phyloP scores from a whole-genome alignment of 2,797 vertebrate species.

The Ptychobarbus kaznakovi region DNA sequence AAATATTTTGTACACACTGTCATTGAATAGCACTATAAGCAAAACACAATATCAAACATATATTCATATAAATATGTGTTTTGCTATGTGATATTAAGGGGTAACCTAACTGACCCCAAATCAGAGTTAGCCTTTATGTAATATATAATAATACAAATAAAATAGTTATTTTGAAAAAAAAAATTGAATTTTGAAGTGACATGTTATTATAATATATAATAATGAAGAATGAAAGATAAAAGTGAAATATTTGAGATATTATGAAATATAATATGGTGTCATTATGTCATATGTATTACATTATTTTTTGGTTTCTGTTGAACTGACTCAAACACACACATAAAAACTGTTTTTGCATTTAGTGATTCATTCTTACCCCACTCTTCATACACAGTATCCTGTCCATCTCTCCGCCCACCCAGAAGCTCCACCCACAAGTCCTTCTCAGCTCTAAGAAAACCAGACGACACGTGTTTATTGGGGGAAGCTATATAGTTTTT shows the following conservation, averaged over 20 bases:
- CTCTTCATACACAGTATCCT: conserved; percentile 57
- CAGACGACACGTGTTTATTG: not conserved
- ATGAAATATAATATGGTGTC: no score
- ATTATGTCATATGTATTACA: not conserved
- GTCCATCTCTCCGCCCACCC: conserved; percentile 3
- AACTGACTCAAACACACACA: not conserved
- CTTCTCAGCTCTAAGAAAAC: conserved; percentile 54
- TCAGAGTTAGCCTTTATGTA: no score
- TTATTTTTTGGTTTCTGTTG: not conserved
- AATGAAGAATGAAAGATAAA: not conserved
- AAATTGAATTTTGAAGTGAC: no score
- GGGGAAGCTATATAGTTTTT: not conserved
- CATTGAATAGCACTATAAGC: not conserved
- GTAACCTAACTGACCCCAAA: not conserved
- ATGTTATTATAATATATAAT: no score
- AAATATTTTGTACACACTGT: not conserved
- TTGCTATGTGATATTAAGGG: not conserved
- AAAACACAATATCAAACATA: not conserved
- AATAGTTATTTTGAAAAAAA: not conserved
- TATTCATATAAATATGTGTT: not conserved
- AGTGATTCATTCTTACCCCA: conserved; percentile 55
- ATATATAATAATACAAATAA: not conserved
- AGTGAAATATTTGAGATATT: not conserved
- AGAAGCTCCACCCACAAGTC: conserved; percentile 52
- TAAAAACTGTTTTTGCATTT: not conserved